Evolutionary conservation across 2,113 vertebrate genomes (phyloP).

Genomic region (Gymnogyps californianus): DNA sequence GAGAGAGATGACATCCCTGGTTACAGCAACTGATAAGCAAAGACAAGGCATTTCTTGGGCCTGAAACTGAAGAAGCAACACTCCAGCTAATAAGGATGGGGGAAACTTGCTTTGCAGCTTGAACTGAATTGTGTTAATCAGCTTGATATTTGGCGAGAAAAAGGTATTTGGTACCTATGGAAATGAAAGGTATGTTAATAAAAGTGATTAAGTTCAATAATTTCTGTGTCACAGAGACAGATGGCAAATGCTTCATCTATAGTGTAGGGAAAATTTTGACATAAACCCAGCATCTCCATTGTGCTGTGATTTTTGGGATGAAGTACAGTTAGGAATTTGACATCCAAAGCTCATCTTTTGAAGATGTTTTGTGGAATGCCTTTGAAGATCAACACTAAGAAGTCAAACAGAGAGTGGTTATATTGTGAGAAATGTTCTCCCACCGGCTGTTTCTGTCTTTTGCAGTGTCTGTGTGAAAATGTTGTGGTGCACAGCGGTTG

Average conservation of each 20-base stretch:
- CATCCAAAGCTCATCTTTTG: constrained; percentile 37
- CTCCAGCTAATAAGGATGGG: neutral
- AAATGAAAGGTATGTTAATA: neutral
- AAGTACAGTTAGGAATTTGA: neutral
- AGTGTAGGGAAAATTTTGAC: neutral
- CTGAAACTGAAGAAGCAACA: neutral
- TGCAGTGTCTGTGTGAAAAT: neutral
- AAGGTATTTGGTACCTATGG: neutral
- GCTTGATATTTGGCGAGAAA: neutral
- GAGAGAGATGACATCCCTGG: neutral
- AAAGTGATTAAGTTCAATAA: neutral
- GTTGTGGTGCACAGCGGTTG: neutral
- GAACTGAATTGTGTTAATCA: neutral
- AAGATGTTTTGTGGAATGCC: constrained; percentile 49
- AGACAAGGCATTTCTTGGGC: neutral
- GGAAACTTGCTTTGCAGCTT: neutral
- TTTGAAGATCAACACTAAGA: constrained; percentile 60
- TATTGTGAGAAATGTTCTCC: constrained; percentile 5
- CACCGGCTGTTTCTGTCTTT: constrained; percentile 19
- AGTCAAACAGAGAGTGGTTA: constrained; percentile 15
- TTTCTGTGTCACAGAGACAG: neutral
- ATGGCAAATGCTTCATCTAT: neutral
- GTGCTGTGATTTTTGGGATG: neutral
- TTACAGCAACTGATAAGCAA: neutral
- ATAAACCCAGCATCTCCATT: neutral